A percentile compares a stretch with the other conserved stretches of the same genome.
phyloP scores from a whole-genome alignment of 2,888 invertebrate genomes.

The Perizoma flavofasciatum region DNA sequence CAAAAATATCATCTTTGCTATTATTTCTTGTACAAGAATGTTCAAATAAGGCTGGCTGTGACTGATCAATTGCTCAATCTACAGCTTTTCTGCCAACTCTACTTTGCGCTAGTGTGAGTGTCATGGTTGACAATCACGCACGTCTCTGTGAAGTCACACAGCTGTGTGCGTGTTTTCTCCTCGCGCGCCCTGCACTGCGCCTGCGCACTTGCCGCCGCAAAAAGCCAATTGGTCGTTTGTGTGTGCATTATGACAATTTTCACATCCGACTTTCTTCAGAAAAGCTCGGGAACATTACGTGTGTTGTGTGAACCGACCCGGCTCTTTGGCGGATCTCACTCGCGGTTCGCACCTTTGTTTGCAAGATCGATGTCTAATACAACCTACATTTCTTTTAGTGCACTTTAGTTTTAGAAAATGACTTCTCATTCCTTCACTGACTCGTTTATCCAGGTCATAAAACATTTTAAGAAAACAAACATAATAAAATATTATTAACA shows the following conservation, averaged over 20 bases:
- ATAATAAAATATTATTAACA: conserved; percentile 64
- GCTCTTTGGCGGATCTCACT: conserved; percentile 54
- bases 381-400: conserved; percentile 45
- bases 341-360: conserved; percentile 75
- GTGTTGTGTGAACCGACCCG: conserved; percentile 55
- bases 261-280: conserved; percentile 82
- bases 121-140: conserved; percentile 48
- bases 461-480: conserved; percentile 37
- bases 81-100: conserved; percentile 47
- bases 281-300: conserved; percentile 56
- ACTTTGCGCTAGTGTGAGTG: conserved; percentile 44
- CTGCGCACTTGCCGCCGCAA: conserved; percentile 52
- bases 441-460: conserved; percentile 15
- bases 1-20: no score
- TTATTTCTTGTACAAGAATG: no score
- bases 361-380: conserved; percentile 55
- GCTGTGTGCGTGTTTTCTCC: conserved; percentile 56
- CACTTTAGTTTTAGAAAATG: conserved; percentile 47
- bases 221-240: conserved; percentile 65
- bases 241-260: conserved; percentile 77
- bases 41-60: background rate
- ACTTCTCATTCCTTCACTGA: conserved; percentile 12
- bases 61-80: conserved; percentile 2
- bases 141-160: conserved; percentile 39
- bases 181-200: conserved; percentile 52